Conservation (phyloP, 2,797 vertebrate genomes). For the Cyclopterus lumpus region DNA sequence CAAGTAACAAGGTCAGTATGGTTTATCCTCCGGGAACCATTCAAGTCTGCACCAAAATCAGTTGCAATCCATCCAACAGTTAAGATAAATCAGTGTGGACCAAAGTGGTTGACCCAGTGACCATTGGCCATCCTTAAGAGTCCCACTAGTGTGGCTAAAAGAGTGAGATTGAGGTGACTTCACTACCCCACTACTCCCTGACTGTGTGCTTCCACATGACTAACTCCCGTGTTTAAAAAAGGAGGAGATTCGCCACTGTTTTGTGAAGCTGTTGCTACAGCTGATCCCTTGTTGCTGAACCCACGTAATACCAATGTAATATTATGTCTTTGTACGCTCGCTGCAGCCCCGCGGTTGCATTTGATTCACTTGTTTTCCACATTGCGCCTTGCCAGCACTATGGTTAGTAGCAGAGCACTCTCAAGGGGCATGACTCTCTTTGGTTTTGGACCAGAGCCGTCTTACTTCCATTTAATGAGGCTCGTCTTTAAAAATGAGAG, state of each 20-base stretch:
- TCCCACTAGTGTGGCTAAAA: not conserved
- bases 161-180: not conserved
- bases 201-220: slow-evolving; percentile 1
- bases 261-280: slow-evolving; percentile 60
- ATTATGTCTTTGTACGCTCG: slow-evolving; percentile 54
- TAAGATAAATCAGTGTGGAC: not conserved
- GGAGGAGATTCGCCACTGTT: slow-evolving; percentile 36
- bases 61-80: not conserved
- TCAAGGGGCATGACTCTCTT: slow-evolving; percentile 69
- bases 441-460: slow-evolving; percentile 67
- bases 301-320: slow-evolving; percentile 54
- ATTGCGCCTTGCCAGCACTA: slow-evolving; percentile 51
- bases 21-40: not conserved
- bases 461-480: slow-evolving; percentile 75
- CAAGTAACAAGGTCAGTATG: not conserved
- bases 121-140: not conserved
- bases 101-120: not conserved
- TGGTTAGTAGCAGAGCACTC: slow-evolving; percentile 66
- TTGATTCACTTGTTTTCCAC: slow-evolving; percentile 77
- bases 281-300: slow-evolving; percentile 57
- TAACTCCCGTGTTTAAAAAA: slow-evolving; percentile 1
- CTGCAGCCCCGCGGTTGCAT: slow-evolving; percentile 58
- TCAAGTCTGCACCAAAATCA: not conserved
- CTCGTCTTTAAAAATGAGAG: slow-evolving; percentile 59
- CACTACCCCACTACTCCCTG: not conserved